Conservation (phyloP, 2,797 vertebrate species). For the Knipowitschia caucasica region DNA sequence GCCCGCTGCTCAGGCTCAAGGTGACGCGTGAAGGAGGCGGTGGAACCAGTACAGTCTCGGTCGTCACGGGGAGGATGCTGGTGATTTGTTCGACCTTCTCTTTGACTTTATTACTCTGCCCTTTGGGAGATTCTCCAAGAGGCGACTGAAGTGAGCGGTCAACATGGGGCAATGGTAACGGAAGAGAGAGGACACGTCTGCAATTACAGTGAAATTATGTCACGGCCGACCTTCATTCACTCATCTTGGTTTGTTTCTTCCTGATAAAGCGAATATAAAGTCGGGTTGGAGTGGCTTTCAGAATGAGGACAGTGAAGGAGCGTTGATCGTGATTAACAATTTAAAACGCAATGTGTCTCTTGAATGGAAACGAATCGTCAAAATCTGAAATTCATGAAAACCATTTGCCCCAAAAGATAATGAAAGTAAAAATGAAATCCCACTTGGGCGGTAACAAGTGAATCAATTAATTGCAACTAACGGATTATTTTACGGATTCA, state of each 20-base stretch:
- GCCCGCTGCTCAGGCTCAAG: constrained; percentile 44
- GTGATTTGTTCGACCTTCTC: constrained; percentile 23
- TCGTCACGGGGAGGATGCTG: constrained; percentile 26
- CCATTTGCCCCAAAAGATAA: too few relatives aligned
- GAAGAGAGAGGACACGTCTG: not conserved
- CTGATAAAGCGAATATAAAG: too few relatives aligned
- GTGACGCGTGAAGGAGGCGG: constrained; percentile 42
- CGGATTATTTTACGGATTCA: too few relatives aligned
- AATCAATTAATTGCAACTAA: too few relatives aligned
- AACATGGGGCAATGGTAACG: not conserved
- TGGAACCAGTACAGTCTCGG: constrained; percentile 4
- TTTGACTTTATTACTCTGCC: constrained; percentile 23
- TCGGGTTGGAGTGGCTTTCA: not conserved
- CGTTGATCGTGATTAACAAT: too few relatives aligned
- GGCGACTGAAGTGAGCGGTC: not conserved
- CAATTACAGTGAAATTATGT: not conserved
- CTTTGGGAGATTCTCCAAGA: not conserved
- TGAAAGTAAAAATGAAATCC: too few relatives aligned
- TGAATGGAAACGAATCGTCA: too few relatives aligned
- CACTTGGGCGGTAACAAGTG: too few relatives aligned
- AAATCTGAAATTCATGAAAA: too few relatives aligned
- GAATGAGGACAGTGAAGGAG: too few relatives aligned
- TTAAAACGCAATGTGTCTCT: too few relatives aligned
- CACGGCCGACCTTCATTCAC: constrained; percentile 2
- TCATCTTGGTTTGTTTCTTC: not conserved